Evolutionary conservation across 2,113 vertebrate species (phyloP), one percentile per base, ranked within the genome.

Genomic region (Varanus salvator): DNA sequence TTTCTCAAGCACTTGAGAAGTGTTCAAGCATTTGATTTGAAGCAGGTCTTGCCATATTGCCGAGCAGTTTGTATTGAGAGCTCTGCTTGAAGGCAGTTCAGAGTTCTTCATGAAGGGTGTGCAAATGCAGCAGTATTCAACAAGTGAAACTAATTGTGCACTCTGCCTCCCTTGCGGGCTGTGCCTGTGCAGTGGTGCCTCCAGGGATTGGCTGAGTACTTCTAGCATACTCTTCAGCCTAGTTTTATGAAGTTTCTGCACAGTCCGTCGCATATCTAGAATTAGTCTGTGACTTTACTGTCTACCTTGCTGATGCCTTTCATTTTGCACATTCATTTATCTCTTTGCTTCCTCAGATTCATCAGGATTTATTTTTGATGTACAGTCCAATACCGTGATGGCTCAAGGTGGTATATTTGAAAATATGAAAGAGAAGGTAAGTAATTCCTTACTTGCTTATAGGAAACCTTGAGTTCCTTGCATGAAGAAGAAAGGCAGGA

Each of bases 351-450:
- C 77, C 92, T 14, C 96, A 99, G 99, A 99, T 97, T 96, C 98
- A 0, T 98, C 98, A 6, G 98, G 98, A 80, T 98, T 99, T 88
- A 98, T 99, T 96, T 99, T 99, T 95, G 99, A 99, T 96, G 98
- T 98, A 3, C 98, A 98, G 94, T 99, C 98, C 38, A 99, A 99
- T 89, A 98, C 98, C 88, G 98, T 98, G 85, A 98, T 99, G 98
- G 99, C 98, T 93, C 99, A 99, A 93, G 98, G 99, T 96, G 98
- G 98, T 94, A 97, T 98, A 12, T 98, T 98, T 87, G 98, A 99
- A 89, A 98, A 98, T 95, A 99, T 99, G 98, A 99, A 99, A 95
- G 98, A 99, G 91, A 99, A 99, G 98, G 99, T 99, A 97, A 96
- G 96, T 80, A 90, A 29, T 92, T 83, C 77, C 17, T 6, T 44